A percentile compares a stretch with the other conserved stretches of the same genome.
Evolutionary conservation across 2,797 vertebrate species (phyloP).

Genomic region (Lithobates sylvaticus): DNA sequence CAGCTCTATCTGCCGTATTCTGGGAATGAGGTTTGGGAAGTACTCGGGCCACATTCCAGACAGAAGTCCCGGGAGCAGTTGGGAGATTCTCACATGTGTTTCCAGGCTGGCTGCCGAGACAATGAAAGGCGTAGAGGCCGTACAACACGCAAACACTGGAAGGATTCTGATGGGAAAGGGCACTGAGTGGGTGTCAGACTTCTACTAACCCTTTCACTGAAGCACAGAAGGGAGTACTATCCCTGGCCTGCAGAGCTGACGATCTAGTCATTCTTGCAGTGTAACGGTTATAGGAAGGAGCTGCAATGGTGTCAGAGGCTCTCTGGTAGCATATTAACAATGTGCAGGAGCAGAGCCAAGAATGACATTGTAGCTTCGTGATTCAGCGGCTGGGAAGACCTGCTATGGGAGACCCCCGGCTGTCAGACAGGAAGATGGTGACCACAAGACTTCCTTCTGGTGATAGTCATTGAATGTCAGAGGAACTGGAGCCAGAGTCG

Average conservation of each 20-base stretch:
- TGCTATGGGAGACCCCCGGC: not conserved
- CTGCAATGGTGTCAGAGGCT: not conserved
- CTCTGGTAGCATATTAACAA: not conserved
- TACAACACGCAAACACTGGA: too few relatives aligned
- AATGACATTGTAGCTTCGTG: too few relatives aligned
- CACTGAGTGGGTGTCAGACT: not conserved
- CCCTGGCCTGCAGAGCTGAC: constrained; percentile 18
- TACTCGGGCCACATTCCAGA: constrained; percentile 6
- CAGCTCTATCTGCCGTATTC: not conserved
- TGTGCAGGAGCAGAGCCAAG: too few relatives aligned
- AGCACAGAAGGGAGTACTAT: too few relatives aligned
- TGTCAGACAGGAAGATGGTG: not conserved
- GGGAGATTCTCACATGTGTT: not conserved
- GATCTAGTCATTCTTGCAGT: not conserved
- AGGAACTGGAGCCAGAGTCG: not conserved
- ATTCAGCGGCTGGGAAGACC: too few relatives aligned
- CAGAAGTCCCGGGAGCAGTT: constrained; percentile 21
- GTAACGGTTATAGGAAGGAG: too few relatives aligned
- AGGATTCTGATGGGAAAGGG: not conserved
- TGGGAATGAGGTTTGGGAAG: not conserved
- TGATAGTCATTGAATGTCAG: not conserved
- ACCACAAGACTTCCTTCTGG: constrained; percentile 3
- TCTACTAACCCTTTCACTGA: too few relatives aligned
- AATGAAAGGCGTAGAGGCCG: not conserved
- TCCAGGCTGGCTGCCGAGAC: constrained; percentile 14